phyloP scores from a whole-genome alignment of 1,140 invertebrate species.

The Drosophila simulans region DNA sequence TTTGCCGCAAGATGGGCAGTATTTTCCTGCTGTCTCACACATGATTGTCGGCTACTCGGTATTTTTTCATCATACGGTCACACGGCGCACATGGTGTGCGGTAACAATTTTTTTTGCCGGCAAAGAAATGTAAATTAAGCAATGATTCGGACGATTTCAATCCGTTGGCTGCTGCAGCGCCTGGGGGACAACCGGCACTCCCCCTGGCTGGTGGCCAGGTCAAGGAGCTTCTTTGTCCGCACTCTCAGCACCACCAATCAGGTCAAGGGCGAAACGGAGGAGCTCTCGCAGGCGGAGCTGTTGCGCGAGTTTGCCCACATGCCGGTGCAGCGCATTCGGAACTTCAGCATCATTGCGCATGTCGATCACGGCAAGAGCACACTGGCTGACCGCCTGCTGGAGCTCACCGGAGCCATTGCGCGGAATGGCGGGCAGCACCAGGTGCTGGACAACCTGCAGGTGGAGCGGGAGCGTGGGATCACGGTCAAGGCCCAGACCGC shows the following conservation, averaged over 20 bases:
- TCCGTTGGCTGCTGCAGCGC: conserved; percentile 16
- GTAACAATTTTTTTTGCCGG: conserved; percentile 9
- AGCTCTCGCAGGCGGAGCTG: conserved; percentile 36
- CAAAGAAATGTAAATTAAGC: conserved; percentile 6
- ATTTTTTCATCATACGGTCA: neutral
- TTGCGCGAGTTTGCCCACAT: conserved; percentile 62
- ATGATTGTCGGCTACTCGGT: neutral
- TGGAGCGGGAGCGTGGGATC: conserved; percentile 98
- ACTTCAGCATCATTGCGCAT: conserved; percentile 98
- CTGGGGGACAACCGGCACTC: neutral
- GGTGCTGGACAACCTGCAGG: conserved; percentile 86
- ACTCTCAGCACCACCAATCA: conserved; percentile 7
- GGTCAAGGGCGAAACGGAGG: conserved; percentile 28
- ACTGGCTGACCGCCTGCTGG: conserved; percentile 95
- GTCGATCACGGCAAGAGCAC: conserved; percentile 99
- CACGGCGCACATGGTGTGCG: conserved; percentile 10
- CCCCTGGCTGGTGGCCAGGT: conserved; percentile 5
- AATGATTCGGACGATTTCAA: conserved; percentile 14
- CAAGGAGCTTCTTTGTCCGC: neutral
- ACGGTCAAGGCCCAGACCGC: conserved; percentile 99
- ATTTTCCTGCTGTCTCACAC: neutral
- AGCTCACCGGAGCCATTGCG: conserved; percentile 94
- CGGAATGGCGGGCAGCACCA: conserved; percentile 89
- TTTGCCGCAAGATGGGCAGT: neutral
- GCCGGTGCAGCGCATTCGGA: conserved; percentile 91